A percentile compares a stretch with the other conserved stretches of the same genome.
Conservation (phyloP, 1,140 invertebrate genomes). For the Kradibia gibbosae region DNA sequence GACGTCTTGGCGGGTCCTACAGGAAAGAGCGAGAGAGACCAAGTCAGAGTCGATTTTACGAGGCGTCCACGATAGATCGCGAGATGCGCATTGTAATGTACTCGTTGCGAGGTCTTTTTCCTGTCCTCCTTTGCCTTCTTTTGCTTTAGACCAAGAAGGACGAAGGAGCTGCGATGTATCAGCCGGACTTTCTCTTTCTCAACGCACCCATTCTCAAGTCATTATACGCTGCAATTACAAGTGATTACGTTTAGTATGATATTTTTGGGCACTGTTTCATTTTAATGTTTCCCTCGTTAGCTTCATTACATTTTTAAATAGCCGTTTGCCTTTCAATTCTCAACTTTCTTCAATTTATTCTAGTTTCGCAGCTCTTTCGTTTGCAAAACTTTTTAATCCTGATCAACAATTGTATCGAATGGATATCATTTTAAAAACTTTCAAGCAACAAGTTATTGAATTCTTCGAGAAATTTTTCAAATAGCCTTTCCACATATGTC, state of each 20-base stretch:
- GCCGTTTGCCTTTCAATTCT: too few relatives aligned
- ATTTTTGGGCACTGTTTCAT: background rate
- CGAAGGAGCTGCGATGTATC: background rate
- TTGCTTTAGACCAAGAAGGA: background rate
- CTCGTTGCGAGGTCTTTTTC: conserved; percentile 5
- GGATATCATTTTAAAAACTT: too few relatives aligned
- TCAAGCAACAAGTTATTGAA: too few relatives aligned
- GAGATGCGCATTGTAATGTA: conserved; percentile 24
- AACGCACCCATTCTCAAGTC: too few relatives aligned
- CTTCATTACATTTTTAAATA: background rate
- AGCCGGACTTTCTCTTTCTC: background rate
- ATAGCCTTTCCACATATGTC: too few relatives aligned
- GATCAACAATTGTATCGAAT: too few relatives aligned
- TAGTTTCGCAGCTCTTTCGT: too few relatives aligned
- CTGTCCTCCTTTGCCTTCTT: background rate
- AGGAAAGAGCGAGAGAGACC: background rate
- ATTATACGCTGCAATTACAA: background rate
- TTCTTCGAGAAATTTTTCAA: too few relatives aligned
- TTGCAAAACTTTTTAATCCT: too few relatives aligned
- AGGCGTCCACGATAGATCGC: conserved; percentile 12
- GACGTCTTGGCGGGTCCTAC: background rate
- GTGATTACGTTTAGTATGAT: background rate
- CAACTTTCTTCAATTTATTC: too few relatives aligned
- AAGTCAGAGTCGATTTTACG: conserved; percentile 6
- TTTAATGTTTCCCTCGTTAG: background rate